Percentiles rank a stretch among this genome's conserved stretches.
Evolutionary conservation across 2,113 vertebrate species (phyloP).

Genomic region (Aleadryas rufinucha): DNA sequence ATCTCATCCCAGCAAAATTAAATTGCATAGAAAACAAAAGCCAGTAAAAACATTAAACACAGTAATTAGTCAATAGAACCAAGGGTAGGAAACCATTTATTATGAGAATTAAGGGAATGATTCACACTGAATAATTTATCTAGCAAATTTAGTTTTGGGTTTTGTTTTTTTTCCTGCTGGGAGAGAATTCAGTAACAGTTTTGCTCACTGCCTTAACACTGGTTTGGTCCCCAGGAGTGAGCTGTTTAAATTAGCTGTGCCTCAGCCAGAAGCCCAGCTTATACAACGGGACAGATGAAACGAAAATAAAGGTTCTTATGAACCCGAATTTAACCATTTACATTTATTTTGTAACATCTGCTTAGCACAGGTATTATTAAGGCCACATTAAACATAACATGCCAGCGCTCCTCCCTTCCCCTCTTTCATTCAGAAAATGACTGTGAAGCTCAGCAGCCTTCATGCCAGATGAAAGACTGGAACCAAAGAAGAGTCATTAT

Average conservation of each 20-base stretch:
- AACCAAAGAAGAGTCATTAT: constrained; percentile 2
- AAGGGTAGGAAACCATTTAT: constrained; percentile 44
- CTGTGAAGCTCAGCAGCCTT: background rate
- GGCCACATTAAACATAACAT: background rate
- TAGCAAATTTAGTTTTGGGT: background rate
- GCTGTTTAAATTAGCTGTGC: background rate
- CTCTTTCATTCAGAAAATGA: background rate
- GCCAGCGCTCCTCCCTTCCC: background rate
- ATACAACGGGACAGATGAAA: background rate
- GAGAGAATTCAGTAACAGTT: background rate
- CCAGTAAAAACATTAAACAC: constrained; percentile 26
- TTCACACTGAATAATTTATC: constrained; percentile 57
- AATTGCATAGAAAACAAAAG: constrained; percentile 32
- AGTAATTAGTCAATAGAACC: constrained; percentile 44
- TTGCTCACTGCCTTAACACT: background rate
- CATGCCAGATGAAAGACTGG: background rate
- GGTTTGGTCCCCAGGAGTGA: background rate
- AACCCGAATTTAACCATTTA: background rate
- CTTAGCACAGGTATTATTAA: background rate
- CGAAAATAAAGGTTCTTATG: background rate
- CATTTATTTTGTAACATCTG: background rate
- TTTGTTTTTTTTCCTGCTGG: background rate
- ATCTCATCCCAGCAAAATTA: constrained; percentile 24
- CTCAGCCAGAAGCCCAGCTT: background rate
- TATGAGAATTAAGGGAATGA: constrained; percentile 39